Evolutionary conservation across 2,888 invertebrate genomes (phyloP).

Genomic region (Lithophane ornitopus): DNA sequence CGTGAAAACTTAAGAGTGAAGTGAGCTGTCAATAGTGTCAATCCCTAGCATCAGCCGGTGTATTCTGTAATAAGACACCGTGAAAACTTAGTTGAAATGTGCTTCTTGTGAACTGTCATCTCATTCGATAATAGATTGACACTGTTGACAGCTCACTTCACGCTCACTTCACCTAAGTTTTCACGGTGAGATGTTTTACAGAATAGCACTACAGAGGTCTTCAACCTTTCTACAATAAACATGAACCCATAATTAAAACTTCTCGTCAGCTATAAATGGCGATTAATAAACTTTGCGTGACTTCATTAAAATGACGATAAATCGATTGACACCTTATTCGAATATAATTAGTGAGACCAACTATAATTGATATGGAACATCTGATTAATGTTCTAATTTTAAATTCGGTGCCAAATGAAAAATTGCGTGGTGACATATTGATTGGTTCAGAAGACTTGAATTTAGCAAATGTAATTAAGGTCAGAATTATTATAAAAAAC

Average conservation of each 20-base stretch:
- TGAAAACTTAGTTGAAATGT: too few relatives aligned
- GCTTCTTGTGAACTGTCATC: too few relatives aligned
- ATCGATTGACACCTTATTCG: conserved; percentile 66
- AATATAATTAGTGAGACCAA: conserved; percentile 56
- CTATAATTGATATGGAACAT: conserved; percentile 55
- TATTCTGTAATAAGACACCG: too few relatives aligned
- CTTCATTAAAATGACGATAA: conserved; percentile 66
- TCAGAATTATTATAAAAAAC: background rate
- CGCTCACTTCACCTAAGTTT: too few relatives aligned
- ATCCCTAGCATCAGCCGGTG: too few relatives aligned
- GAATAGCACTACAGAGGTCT: conserved; percentile 27
- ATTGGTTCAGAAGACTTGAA: conserved; percentile 18
- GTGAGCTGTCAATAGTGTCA: too few relatives aligned
- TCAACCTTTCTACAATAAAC: conserved; percentile 65
- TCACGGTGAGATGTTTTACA: too few relatives aligned
- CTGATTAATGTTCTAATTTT: conserved; percentile 31
- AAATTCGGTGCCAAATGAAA: conserved; percentile 31
- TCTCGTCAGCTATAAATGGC: conserved; percentile 58
- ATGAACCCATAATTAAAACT: conserved; percentile 67
- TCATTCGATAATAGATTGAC: too few relatives aligned
- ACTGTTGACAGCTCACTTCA: too few relatives aligned
- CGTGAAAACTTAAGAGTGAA: too few relatives aligned
- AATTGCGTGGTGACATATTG: conserved; percentile 9
- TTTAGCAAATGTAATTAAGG: conserved; percentile 6
- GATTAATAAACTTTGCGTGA: conserved; percentile 69